Conservation (phyloP, 2,888 invertebrate genomes). For the Stenoptilia bipunctidactyla region DNA sequence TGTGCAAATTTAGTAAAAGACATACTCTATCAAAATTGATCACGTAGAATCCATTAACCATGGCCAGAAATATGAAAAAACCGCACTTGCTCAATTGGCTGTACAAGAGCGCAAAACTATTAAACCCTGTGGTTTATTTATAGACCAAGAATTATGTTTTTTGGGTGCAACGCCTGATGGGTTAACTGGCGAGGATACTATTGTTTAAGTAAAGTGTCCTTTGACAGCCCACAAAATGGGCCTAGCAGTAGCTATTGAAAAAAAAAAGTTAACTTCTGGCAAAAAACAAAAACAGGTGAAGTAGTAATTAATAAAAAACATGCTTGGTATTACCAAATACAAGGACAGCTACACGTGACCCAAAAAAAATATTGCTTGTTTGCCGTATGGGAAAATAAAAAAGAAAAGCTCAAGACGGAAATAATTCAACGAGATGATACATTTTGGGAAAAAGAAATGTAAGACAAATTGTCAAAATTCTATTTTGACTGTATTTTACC, state of each 20-base stretch:
- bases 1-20: slow-evolving; percentile 8
- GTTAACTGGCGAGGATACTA: too few relatives aligned
- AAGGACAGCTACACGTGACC: slow-evolving; percentile 8
- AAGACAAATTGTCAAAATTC: too few relatives aligned
- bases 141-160: slow-evolving; percentile 10
- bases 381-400: too few relatives aligned
- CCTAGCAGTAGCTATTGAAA: slow-evolving; percentile 4
- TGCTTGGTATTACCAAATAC: slow-evolving; percentile 7
- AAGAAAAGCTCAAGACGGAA: too few relatives aligned
- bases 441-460: too few relatives aligned
- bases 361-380: slow-evolving; percentile 1
- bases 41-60: slow-evolving; percentile 11
- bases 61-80: slow-evolving; percentile 9
- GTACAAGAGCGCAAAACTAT: too few relatives aligned
- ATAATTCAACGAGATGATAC: too few relatives aligned
- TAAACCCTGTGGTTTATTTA: slow-evolving; percentile 11
- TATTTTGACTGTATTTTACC: too few relatives aligned
- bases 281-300: slow-evolving; percentile 1
- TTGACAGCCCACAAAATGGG: slow-evolving; percentile 5
- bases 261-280: slow-evolving; percentile 7
- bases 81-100: slow-evolving; percentile 5
- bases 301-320: slow-evolving; percentile 4
- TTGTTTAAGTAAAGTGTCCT: slow-evolving; percentile 9
- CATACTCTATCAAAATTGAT: slow-evolving; percentile 5
- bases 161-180: slow-evolving; percentile 13